Evolutionary conservation across 2,888 invertebrate species (phyloP).

Genomic region (Andrena chrysosceles): DNA sequence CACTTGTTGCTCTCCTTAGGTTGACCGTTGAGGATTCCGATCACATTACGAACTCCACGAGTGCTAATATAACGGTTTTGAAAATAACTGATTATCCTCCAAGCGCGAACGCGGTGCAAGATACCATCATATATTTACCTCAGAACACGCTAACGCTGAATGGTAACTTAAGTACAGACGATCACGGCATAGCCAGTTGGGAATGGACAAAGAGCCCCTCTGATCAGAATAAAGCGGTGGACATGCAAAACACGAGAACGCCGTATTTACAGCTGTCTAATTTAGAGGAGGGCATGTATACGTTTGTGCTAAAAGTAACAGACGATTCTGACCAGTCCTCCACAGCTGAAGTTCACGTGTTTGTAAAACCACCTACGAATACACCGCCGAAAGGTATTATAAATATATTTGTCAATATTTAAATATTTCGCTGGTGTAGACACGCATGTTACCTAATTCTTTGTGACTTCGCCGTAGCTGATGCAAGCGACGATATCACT

Average conservation of each 20-base stretch:
- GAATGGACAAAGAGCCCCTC: slow-evolving; percentile 97
- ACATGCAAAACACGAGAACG: slow-evolving; percentile 97
- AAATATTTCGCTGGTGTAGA: neutral
- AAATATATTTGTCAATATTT: slow-evolving; percentile 53
- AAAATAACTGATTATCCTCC: slow-evolving; percentile 98
- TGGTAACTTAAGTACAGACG: slow-evolving; percentile 96
- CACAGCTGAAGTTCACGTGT: slow-evolving; percentile 95
- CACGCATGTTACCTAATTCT: slow-evolving; percentile 16
- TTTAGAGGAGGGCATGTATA: slow-evolving; percentile 97
- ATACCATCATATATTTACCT: slow-evolving; percentile 95
- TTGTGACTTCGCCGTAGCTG: slow-evolving; percentile 83
- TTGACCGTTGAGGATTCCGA: slow-evolving; percentile 97
- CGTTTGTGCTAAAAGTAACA: slow-evolving; percentile 96
- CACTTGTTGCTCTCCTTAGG: slow-evolving; percentile 78
- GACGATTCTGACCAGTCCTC: slow-evolving; percentile 96
- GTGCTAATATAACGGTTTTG: slow-evolving; percentile 95
- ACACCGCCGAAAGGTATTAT: slow-evolving; percentile 90
- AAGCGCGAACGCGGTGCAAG: slow-evolving; percentile 96
- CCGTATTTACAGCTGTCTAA: slow-evolving; percentile 95
- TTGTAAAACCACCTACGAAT: slow-evolving; percentile 95
- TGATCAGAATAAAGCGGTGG: slow-evolving; percentile 95
- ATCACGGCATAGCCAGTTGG: slow-evolving; percentile 96
- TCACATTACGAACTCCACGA: slow-evolving; percentile 93
- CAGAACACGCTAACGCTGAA: slow-evolving; percentile 94
- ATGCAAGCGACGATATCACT: slow-evolving; percentile 87